Conservation (phyloP, 1,140 invertebrate genomes). For the Drosophila busckii region DNA sequence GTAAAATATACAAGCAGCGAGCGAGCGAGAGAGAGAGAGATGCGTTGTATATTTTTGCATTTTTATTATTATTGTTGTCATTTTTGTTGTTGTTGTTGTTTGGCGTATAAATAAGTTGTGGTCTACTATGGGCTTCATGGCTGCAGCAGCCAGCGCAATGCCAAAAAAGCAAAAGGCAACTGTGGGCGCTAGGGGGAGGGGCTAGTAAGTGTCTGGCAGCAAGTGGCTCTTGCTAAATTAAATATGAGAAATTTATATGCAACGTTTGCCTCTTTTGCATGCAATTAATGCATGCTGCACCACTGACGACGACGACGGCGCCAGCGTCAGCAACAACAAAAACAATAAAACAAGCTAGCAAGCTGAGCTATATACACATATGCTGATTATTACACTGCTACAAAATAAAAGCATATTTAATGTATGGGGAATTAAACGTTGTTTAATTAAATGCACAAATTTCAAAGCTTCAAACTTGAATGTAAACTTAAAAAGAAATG, state of each 20-base stretch:
- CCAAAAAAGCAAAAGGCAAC: too few species aligned
- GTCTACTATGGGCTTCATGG: constrained; percentile 35
- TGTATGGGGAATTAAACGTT: too few species aligned
- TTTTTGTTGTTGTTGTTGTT: not conserved
- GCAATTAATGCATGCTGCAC: constrained; percentile 60
- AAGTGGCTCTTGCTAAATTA: constrained; percentile 63
- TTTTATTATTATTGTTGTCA: not conserved
- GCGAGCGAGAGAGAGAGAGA: too few species aligned
- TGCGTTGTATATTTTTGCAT: not conserved
- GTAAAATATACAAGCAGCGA: constrained; percentile 30
- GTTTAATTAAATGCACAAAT: too few species aligned
- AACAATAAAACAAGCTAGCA: constrained; percentile 1
- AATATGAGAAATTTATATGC: constrained; percentile 76
- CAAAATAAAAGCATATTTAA: too few species aligned
- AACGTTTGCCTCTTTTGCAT: constrained; percentile 59
- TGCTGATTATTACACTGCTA: too few species aligned
- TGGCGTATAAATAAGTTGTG: constrained; percentile 37
- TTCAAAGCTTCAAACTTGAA: too few species aligned
- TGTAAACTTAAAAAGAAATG: too few species aligned
- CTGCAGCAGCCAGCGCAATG: constrained; percentile 35
- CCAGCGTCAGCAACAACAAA: not conserved
- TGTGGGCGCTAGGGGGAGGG: too few species aligned
- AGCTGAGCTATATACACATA: too few species aligned
- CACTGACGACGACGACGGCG: constrained; percentile 7
- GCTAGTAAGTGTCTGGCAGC: constrained; percentile 21